A percentile compares a stretch with the other conserved stretches of the same genome.
Evolutionary conservation across 2,797 vertebrate species (phyloP).

Genomic region (Peromyscus melanophrys): DNA sequence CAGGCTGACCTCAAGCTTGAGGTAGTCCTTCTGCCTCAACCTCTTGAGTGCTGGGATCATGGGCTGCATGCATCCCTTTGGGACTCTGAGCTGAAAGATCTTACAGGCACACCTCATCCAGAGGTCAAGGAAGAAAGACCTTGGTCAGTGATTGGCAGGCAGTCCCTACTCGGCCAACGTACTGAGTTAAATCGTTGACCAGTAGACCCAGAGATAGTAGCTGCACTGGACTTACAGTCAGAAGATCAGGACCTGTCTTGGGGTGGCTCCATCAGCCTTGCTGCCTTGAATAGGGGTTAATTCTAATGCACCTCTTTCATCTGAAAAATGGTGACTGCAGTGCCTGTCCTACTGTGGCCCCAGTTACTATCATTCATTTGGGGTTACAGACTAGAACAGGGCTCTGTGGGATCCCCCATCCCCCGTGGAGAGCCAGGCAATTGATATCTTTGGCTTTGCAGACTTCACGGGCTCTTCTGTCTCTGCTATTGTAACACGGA

Average conservation of each 20-base stretch:
- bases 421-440: not conserved
- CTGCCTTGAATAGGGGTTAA: not conserved
- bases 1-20: not conserved
- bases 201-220: not conserved
- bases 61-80: not conserved
- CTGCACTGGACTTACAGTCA: not conserved
- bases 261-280: not conserved
- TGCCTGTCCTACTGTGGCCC: not conserved
- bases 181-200: not conserved
- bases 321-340: not conserved
- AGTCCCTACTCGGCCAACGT: not conserved
- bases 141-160: not conserved
- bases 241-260: accelerated
- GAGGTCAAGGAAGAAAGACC: not conserved
- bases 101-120: not conserved
- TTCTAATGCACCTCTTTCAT: not conserved
- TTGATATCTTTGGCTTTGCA: not conserved
- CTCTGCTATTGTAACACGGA: not conserved
- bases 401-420: not conserved
- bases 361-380: not conserved
- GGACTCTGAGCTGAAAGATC: not conserved
- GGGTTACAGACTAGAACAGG: not conserved
- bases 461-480: accelerated
- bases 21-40: not conserved
- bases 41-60: not conserved